Base-by-base conservation (phyloP, 2,113 vertebrate species). In the Oreochromis tanganicae region DNA sequence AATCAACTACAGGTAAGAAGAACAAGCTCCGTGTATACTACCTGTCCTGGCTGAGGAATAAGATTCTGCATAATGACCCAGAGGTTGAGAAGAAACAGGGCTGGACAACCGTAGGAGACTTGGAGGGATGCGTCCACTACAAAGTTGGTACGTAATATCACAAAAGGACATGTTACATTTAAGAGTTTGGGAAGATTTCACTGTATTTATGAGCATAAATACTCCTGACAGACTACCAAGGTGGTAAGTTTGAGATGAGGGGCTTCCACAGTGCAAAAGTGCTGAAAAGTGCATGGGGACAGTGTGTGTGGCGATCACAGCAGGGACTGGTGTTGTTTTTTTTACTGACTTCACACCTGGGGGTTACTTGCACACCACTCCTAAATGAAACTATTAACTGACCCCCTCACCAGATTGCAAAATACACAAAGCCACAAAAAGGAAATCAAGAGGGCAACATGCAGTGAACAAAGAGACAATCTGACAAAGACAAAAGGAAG, bases 11-110 rank as follows among this genome's bases (percentile, higher is more conserved):
- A 99, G 99, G 99, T 89, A 99, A 99, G 95, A 99, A 99, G 95
- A 99, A 99, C 95, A 99, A 99, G 90, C 96, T 99, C 85, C 96
- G 98, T 66, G 98, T 99, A 21, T 99, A 99, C 95, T 99, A 99
- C 94, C 96, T 99, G 93, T 99, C 99, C n/a, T 99, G 99, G 99
- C 96, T 99, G 94, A 97, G 98, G 96, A 99, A 99, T 95, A 99
- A 99, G 97, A 99, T 99, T 89, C 97, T 99, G 78, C 99, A 98
- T 93, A 99, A 99, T 2, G 99, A 99, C 80, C 99, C 99, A 0
- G 99, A 99, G 93, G 99, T 99, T 88, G 98, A 99, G 95, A 99
- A 99, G 96, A 99, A 99, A 41, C 99, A 99, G 94, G 99, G 99
- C 1, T 99, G 99, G 99, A 98, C 98, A 80, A 99, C 98, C 0